Evolutionary conservation across 2,113 vertebrate genomes (phyloP).

Genomic region (Sturnus vulgaris): DNA sequence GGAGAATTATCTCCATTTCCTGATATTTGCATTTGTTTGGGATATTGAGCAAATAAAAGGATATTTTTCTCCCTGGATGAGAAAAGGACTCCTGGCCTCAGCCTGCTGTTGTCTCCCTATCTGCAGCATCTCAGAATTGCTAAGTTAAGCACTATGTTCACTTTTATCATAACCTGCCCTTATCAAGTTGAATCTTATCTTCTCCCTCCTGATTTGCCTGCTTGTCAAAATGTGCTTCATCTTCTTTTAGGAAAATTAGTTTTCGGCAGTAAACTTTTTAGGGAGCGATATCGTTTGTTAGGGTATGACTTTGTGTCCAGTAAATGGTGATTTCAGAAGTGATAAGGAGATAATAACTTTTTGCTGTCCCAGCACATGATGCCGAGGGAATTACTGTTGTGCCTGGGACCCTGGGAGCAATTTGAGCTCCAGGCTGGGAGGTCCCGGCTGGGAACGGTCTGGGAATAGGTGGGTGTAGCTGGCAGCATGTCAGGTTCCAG

Average conservation of each 20-base stretch:
- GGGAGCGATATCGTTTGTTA: not conserved
- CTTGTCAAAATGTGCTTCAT: constrained; percentile 13
- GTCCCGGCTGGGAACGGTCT: not conserved
- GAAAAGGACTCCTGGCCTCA: not conserved
- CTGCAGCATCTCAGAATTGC: not conserved
- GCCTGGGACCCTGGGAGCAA: not conserved
- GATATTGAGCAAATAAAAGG: not conserved
- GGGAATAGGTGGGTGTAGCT: not conserved
- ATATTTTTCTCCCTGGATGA: not conserved
- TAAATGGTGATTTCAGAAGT: not conserved
- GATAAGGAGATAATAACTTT: not conserved
- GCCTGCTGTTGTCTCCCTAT: not conserved
- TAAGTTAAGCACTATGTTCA: constrained; percentile 15
- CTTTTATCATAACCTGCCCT: constrained; percentile 30
- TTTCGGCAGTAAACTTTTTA: not conserved
- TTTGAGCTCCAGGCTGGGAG: not conserved
- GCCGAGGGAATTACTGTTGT: not conserved
- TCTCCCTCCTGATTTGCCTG: not conserved
- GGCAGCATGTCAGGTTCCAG: not conserved
- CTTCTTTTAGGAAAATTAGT: not conserved
- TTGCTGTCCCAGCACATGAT: not conserved
- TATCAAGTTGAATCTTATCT: constrained; percentile 23
- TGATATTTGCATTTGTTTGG: not conserved
- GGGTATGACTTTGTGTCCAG: not conserved
- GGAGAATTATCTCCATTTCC: not conserved